A percentile compares a stretch with the other conserved stretches of the same genome.
These are phyloP conservation scores for Calameuta idolon DNA, from an alignment of 2,888 invertebrate genomes.

Conservation along the genomic window DNA sequence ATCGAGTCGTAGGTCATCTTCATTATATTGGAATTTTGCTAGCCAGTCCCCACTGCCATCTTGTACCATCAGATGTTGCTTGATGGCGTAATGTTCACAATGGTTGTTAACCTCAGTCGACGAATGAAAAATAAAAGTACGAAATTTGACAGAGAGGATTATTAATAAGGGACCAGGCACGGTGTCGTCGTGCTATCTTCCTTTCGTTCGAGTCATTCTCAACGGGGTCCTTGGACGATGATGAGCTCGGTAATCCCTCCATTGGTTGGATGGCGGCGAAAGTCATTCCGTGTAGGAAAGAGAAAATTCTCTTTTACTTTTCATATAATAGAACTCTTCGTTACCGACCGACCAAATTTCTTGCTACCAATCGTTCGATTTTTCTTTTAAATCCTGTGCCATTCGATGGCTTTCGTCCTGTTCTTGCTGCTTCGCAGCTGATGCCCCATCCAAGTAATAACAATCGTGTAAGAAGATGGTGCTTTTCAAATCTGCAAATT, in stretches of 20 bases:
- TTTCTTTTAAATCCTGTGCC: neutral
- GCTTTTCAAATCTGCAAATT: neutral
- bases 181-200: slow-evolving; percentile 1
- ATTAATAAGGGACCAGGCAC: slow-evolving; percentile 8
- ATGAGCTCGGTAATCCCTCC: neutral
- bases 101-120: slow-evolving; percentile 54
- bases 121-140: neutral
- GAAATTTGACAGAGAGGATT: neutral
- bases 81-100: slow-evolving; percentile 37
- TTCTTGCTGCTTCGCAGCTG: neutral
- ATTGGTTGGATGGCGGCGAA: neutral
- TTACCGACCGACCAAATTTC: neutral
- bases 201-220: neutral
- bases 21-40: slow-evolving; percentile 62
- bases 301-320: neutral
- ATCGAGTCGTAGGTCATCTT: slow-evolving; percentile 61
- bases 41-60: slow-evolving; percentile 27
- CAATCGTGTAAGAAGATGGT: neutral
- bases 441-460: neutral
- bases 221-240: neutral
- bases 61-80: neutral
- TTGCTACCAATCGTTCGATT: neutral
- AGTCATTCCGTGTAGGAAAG: neutral
- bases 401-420: neutral
- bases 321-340: neutral